A percentile compares a stretch with the other conserved stretches of the same genome.
phyloP scores from a whole-genome alignment of 2,888 invertebrate genomes.

The Argyresthia albistria region DNA sequence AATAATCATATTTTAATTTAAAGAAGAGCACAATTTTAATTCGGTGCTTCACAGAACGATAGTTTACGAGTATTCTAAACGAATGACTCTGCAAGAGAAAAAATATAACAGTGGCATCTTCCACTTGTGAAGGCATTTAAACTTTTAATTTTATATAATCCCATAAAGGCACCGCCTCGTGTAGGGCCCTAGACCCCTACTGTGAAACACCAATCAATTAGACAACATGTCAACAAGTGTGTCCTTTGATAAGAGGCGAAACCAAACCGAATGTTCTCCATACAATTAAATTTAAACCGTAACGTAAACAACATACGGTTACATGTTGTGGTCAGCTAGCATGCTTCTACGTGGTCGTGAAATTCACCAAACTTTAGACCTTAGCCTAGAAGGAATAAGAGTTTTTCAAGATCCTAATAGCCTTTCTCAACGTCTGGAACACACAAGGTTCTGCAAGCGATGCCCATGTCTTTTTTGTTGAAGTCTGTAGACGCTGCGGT shows the following conservation, averaged over 20 bases:
- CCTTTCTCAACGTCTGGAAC: slow-evolving; percentile 21
- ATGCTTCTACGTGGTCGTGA: slow-evolving; percentile 6
- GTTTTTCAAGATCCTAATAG: slow-evolving; percentile 10
- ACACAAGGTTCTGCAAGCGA: slow-evolving; percentile 54
- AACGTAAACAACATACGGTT: slow-evolving; percentile 41
- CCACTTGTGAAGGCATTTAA: slow-evolving; percentile 60
- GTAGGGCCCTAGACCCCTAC: slow-evolving; percentile 58
- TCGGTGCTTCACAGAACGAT: too few relatives aligned
- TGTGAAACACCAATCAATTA: slow-evolving; percentile 70
- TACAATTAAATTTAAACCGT: slow-evolving; percentile 45
- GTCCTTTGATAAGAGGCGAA: slow-evolving; percentile 58
- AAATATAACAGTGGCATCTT: slow-evolving; percentile 63
- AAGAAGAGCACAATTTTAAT: too few relatives aligned
- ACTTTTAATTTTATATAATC: slow-evolving; percentile 68
- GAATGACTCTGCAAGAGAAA: slow-evolving; percentile 8
- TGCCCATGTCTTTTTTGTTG: slow-evolving; percentile 62
- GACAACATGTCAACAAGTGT: slow-evolving; percentile 72
- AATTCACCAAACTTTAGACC: slow-evolving; percentile 20
- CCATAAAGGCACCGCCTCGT: slow-evolving; percentile 61
- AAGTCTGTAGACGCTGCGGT: slow-evolving; percentile 63
- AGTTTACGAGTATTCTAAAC: too few relatives aligned
- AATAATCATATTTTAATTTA: too few relatives aligned
- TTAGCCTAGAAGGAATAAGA: slow-evolving; percentile 16
- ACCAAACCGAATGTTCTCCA: slow-evolving; percentile 25
- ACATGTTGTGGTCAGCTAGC: slow-evolving; percentile 31